Percentiles rank a stretch among this genome's conserved stretches.
Conservation (phyloP, 2,797 vertebrate species). For the Cyclura pinguis region DNA sequence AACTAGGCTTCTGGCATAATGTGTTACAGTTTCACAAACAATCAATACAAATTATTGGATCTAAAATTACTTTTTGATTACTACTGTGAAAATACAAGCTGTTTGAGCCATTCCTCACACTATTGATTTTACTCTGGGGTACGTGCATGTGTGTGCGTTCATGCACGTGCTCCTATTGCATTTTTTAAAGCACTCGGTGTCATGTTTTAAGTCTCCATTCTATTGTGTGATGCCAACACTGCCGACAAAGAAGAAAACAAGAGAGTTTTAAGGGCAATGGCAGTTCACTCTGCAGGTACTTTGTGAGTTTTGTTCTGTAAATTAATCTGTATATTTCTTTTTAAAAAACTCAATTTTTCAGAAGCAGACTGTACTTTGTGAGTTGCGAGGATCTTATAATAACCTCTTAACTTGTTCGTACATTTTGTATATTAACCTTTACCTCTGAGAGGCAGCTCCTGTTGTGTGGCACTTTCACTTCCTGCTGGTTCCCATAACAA, state of each 20-base stretch:
- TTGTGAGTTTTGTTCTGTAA: slow-evolving; percentile 32
- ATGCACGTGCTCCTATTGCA: slow-evolving; percentile 59
- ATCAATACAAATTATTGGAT: slow-evolving; percentile 92
- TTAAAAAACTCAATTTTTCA: slow-evolving; percentile 38
- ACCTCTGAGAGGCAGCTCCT: slow-evolving; percentile 19
- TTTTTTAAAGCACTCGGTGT: slow-evolving; percentile 74
- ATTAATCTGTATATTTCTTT: slow-evolving; percentile 2
- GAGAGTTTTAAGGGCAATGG: slow-evolving; percentile 43
- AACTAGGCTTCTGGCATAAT: slow-evolving; percentile 70
- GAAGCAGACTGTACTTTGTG: slow-evolving; percentile 9
- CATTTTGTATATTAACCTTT: slow-evolving; percentile 60
- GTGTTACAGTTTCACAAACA: slow-evolving; percentile 79
- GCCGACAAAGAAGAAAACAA: slow-evolving; percentile 43
- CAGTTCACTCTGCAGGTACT: slow-evolving; percentile 18
- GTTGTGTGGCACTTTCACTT: slow-evolving; percentile 34
- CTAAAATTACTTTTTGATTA: slow-evolving; percentile 96
- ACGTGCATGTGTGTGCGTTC: slow-evolving; percentile 19
- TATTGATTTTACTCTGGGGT: slow-evolving; percentile 84
- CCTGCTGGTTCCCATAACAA: slow-evolving; percentile 56
- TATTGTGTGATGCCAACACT: slow-evolving; percentile 65
- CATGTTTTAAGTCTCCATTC: slow-evolving; percentile 70
- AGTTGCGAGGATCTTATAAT: slow-evolving; percentile 53
- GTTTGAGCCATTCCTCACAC: slow-evolving; percentile 83
- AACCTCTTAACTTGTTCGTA: slow-evolving; percentile 55
- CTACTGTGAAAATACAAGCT: slow-evolving; percentile 87